Conservation (phyloP, 2,888 invertebrate genomes). For the Apotomis betuletana region DNA sequence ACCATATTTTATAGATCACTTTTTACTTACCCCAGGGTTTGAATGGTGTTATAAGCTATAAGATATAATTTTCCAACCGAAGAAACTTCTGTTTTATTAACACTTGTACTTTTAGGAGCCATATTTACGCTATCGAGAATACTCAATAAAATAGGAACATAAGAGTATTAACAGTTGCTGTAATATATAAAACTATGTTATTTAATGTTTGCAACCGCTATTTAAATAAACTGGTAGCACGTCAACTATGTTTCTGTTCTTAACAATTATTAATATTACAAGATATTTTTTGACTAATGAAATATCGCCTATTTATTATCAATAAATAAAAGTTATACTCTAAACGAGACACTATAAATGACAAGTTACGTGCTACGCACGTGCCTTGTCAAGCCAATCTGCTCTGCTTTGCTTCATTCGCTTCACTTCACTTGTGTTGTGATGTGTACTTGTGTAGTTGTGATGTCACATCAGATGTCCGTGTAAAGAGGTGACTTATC, state of each 20-base stretch:
- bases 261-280: too few relatives aligned
- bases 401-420: neutral
- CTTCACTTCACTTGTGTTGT: neutral
- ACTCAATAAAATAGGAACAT: too few relatives aligned
- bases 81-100: constrained; percentile 76
- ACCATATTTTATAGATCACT: neutral
- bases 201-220: too few relatives aligned
- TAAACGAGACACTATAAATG: neutral
- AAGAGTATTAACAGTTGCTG: too few relatives aligned
- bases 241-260: too few relatives aligned
- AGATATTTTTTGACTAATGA: too few relatives aligned
- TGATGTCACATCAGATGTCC: neutral
- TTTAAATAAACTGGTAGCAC: too few relatives aligned
- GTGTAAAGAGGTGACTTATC: too few relatives aligned
- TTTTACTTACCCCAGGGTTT: constrained; percentile 87
- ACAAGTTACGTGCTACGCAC: neutral
- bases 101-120: constrained; percentile 55
- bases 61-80: constrained; percentile 85
- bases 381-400: neutral
- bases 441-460: too few relatives aligned
- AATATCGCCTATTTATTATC: neutral
- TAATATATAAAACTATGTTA: too few relatives aligned
- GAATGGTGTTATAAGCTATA: constrained; percentile 87
- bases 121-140: constrained; percentile 35
- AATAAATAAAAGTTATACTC: neutral